These are phyloP conservation scores for Balaenoptera acutorostrata DNA, from an alignment of 2,113 vertebrate genomes.

Conservation along the genomic window DNA sequence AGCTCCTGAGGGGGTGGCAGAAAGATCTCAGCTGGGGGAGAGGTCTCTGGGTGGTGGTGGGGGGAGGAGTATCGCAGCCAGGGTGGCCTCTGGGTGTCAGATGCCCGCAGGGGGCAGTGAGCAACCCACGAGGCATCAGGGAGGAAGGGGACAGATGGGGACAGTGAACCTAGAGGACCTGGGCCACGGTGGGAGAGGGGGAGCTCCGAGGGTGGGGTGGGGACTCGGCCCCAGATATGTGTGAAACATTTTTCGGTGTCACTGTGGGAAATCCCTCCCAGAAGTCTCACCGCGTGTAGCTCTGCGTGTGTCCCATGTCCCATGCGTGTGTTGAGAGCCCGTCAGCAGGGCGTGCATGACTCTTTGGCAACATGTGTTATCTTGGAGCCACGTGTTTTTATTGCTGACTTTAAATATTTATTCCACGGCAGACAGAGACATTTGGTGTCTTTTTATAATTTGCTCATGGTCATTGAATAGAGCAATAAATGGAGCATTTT, in stretches of 20 bases:
- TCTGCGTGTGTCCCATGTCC: conserved; percentile 70
- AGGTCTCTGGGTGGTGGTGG: background rate
- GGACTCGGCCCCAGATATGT: background rate
- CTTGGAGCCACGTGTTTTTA: conserved; percentile 84
- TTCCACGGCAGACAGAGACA: conserved; percentile 79
- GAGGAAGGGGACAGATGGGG: background rate
- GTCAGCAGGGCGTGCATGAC: conserved; percentile 81
- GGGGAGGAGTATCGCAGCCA: background rate
- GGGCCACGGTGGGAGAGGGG: background rate
- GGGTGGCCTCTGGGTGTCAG: background rate
- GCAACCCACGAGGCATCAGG: background rate
- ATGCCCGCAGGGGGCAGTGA: background rate
- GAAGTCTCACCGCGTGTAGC: conserved; percentile 57
- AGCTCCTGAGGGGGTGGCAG: background rate
- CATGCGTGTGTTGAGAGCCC: conserved; percentile 78
- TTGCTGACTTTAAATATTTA: conserved; percentile 85
- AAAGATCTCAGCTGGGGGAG: background rate
- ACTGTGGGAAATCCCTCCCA: conserved; percentile 73
- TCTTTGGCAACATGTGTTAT: conserved; percentile 79
- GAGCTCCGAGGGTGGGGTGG: background rate
- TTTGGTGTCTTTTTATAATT: conserved; percentile 81
- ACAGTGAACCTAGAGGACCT: background rate
- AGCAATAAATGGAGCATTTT: conserved; percentile 86
- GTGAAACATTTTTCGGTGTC: conserved; percentile 55
- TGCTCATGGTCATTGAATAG: conserved; percentile 84